Conservation (phyloP, 2,797 vertebrate species). For the Bucorvus abyssinicus region DNA sequence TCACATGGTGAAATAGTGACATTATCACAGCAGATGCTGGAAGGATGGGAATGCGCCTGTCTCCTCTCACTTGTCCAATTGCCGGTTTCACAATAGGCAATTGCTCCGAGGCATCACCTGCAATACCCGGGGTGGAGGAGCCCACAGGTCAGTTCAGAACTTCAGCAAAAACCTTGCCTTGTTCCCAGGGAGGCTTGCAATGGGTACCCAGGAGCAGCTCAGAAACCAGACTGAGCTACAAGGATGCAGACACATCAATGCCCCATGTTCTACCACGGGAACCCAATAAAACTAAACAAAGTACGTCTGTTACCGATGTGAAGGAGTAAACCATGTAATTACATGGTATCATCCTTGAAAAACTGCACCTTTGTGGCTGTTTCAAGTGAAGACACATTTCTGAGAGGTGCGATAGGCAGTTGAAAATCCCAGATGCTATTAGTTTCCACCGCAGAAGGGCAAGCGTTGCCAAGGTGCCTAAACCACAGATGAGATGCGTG, state of each 20-base stretch:
- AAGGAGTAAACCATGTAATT: neutral
- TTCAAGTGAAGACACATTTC: neutral
- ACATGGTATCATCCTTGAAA: neutral
- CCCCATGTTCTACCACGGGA: neutral
- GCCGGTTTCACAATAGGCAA: fast-evolving
- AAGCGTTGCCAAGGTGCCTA: neutral
- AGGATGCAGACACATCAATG: neutral
- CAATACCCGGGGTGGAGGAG: neutral
- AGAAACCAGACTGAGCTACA: neutral
- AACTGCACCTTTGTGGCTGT: neutral
- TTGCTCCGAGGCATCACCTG: neutral
- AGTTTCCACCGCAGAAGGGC: neutral
- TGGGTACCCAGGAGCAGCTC: neutral
- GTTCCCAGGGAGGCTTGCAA: neutral
- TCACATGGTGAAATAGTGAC: neutral
- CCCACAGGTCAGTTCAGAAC: neutral
- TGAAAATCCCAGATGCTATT: neutral
- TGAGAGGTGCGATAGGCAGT: neutral
- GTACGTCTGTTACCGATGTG: neutral
- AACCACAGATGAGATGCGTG: neutral
- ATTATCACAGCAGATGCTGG: neutral
- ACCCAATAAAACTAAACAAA: neutral
- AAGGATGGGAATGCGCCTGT: neutral
- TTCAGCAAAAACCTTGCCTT: neutral
- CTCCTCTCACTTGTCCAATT: neutral